phyloP scores from a whole-genome alignment of 2,888 invertebrate genomes.

The Pharmacophagus antenor region DNA sequence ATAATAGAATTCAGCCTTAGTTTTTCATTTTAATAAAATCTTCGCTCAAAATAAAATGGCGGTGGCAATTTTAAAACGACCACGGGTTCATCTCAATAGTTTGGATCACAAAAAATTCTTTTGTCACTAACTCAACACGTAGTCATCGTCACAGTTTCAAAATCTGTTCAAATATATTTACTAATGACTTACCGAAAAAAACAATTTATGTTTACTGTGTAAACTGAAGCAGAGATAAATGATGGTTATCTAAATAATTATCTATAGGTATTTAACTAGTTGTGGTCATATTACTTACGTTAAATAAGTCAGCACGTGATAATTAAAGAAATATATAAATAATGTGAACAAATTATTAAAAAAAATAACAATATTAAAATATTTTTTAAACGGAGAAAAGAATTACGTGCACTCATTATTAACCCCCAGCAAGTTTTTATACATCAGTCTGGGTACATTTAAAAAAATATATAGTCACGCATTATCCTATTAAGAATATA shows the following conservation, averaged over 20 bases:
- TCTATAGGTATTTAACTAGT: neutral
- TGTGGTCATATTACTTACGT: neutral
- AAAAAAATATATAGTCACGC: too few relatives aligned
- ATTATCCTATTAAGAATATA: too few relatives aligned
- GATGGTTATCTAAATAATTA: constrained; percentile 15
- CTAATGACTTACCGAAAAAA: constrained; percentile 8
- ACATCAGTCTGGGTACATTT: too few relatives aligned
- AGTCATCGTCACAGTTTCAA: neutral
- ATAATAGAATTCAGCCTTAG: too few relatives aligned
- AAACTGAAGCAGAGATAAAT: constrained; percentile 5
- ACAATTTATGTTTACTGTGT: constrained; percentile 9
- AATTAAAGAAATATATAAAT: constrained; percentile 11
- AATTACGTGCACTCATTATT: too few relatives aligned
- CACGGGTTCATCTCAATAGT: neutral
- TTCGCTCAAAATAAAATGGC: neutral
- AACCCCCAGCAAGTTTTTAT: too few relatives aligned
- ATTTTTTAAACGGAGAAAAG: too few relatives aligned
- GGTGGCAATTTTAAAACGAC: too few relatives aligned
- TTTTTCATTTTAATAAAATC: neutral
- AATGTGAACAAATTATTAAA: too few relatives aligned
- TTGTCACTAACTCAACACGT: too few relatives aligned
- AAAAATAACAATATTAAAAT: too few relatives aligned
- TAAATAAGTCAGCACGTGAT: constrained; percentile 22
- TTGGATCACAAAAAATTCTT: neutral
- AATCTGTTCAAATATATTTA: neutral